A percentile compares a stretch with the other conserved stretches of the same genome.
Evolutionary conservation across 2,888 invertebrate genomes (phyloP).

Genomic region (Drosophila mercatorum): DNA sequence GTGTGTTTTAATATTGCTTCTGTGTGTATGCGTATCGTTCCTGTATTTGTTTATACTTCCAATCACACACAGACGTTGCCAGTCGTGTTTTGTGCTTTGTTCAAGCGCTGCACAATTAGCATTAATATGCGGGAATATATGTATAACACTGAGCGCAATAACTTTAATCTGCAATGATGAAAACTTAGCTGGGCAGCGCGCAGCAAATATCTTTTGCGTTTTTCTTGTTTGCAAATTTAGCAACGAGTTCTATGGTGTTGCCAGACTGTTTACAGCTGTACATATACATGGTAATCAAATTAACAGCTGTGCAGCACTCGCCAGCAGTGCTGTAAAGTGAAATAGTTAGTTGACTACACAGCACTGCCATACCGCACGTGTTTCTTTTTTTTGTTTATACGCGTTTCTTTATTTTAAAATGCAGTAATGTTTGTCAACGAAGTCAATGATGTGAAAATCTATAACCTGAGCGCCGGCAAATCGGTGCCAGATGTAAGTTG

Average conservation of each 20-base stretch:
- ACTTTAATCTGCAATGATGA: constrained; percentile 13
- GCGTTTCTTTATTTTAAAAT: constrained; percentile 34
- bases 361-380: constrained; percentile 58
- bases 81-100: constrained; percentile 24
- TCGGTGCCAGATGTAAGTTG: constrained; percentile 96
- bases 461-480: constrained; percentile 98
- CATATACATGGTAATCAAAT: constrained; percentile 1
- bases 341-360: background rate
- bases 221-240: constrained; percentile 58
- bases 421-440: constrained; percentile 94
- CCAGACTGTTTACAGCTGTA: constrained; percentile 23
- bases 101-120: constrained; percentile 15
- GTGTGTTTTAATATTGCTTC: constrained; percentile 21
- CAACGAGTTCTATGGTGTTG: constrained; percentile 47
- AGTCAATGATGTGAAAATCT: constrained; percentile 98
- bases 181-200: constrained; percentile 14
- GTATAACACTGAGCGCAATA: constrained; percentile 3
- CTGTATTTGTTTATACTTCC: constrained; percentile 50
- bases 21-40: constrained; percentile 25
- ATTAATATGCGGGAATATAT: constrained; percentile 32
- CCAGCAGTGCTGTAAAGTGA: constrained; percentile 30
- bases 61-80: constrained; percentile 24
- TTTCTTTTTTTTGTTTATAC: constrained; percentile 59
- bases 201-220: constrained; percentile 55
- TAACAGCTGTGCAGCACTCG: constrained; percentile 42